Base-by-base conservation (phyloP, 2,797 vertebrate genomes). In the Gadopsis marmoratus region DNA sequence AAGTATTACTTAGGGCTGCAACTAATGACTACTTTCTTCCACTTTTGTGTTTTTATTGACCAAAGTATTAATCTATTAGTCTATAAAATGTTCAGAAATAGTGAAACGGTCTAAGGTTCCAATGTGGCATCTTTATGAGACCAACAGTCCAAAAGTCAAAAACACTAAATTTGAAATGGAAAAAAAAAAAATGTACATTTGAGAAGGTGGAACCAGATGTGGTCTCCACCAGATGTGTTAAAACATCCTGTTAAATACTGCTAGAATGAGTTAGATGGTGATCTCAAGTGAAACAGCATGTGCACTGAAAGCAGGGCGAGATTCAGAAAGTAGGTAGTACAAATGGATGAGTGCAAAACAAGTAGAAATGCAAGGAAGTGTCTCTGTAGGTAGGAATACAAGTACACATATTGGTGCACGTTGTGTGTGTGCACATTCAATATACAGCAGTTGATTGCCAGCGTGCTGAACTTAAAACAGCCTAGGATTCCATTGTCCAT, bases 301-400 rank as follows among this genome's bases (percentile, higher is more conserved):
- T 78, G 74, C 26, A 54, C 17, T 67, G 21, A 66, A 64, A 79
- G 54, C 65, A 81, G 73, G 37, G 63, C 61, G 51, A 82, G 26
- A 53, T 9, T 81, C 17, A 56, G 58, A 59, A n/a, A 37, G 50
- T 53, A 67, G 76, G 73, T 69, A 39, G 41, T 68, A 45, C 14
- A 83, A 67, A 87, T 39, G 47, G 33, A 87, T 74, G 64, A 64
- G 39, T 35, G 50, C 29, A 61, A 71, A 86, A 50, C 16, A 71
- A 65, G 33, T 23, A 62, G 1, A 48, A 74, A 74, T 73, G 63
- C 41, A 47, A 76, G 71, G 11, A 48, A 59, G 53, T 55, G 62
- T 58, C 9, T 65, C 45, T 61, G 17, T 7, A 41, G 51, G 55
- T 48, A 17, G 39, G 21, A 29, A 39, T 45, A 39, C 1, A 55